Conservation (phyloP, 1,140 invertebrate species). For the Cheumatopsyche charites region DNA sequence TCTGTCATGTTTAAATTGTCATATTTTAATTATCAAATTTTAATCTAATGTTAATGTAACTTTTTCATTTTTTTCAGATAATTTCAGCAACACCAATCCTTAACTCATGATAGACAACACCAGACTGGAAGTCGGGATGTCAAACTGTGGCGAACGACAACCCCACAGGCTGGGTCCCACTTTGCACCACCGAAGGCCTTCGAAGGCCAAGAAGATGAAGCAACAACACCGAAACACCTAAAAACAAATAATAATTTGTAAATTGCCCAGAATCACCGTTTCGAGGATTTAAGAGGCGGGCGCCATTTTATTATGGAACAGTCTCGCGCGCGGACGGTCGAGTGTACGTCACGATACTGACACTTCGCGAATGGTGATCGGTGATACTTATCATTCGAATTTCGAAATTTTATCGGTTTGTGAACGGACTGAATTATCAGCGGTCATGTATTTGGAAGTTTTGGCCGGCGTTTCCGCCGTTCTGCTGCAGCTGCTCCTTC, state of each 20-base stretch:
- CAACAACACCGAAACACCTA: background rate
- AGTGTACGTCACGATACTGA: background rate
- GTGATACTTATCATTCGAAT: background rate
- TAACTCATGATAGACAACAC: slow-evolving; percentile 22
- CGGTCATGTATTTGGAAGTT: slow-evolving; percentile 47
- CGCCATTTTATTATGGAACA: too few species aligned
- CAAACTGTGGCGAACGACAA: slow-evolving; percentile 18
- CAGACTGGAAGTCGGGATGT: slow-evolving; percentile 4
- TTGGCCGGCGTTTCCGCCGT: slow-evolving; percentile 46
- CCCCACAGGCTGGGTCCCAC: background rate
- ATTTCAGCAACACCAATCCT: background rate
- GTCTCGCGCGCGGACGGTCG: background rate
- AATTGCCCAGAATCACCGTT: background rate
- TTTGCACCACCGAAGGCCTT: background rate
- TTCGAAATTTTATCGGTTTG: background rate
- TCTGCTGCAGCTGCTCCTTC: slow-evolving; percentile 47
- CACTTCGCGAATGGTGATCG: background rate
- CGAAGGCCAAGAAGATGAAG: slow-evolving; percentile 37
- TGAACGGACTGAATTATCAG: slow-evolving; percentile 2
- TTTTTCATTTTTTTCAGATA: slow-evolving; percentile 20
- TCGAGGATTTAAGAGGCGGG: background rate
- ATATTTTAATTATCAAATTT: too few species aligned
- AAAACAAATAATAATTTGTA: too few species aligned
- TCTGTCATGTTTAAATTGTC: too few species aligned
- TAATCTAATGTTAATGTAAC: too few species aligned